phyloP scores from a whole-genome alignment of 1,140 invertebrate genomes.

The Ceratitis capitata region DNA sequence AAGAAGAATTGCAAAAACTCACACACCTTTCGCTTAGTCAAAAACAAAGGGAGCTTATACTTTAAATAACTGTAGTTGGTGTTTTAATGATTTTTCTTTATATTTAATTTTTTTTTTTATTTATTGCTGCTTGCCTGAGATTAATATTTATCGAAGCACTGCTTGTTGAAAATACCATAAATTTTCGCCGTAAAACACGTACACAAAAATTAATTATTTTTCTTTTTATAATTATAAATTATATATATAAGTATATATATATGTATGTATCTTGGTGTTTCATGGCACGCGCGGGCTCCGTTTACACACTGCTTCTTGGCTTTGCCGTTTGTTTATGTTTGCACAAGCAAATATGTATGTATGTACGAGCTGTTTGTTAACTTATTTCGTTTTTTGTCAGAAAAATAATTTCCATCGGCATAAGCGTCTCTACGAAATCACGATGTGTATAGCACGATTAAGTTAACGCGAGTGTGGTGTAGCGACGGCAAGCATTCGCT shows the following conservation, averaged over 20 bases:
- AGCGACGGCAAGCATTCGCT: background rate
- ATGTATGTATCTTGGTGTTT: background rate
- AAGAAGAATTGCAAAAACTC: background rate
- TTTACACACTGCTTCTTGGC: conserved; percentile 4
- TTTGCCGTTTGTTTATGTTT: conserved; percentile 1
- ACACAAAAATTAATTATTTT: background rate
- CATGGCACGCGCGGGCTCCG: background rate
- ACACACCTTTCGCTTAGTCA: too few species aligned
- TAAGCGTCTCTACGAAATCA: background rate
- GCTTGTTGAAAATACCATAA: background rate
- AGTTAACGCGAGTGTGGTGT: background rate
- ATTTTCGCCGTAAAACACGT: background rate
- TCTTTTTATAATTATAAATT: background rate
- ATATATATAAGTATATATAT: background rate
- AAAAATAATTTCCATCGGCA: background rate
- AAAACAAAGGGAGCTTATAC: too few species aligned
- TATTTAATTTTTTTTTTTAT: background rate
- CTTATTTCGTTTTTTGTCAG: background rate
- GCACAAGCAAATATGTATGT: too few species aligned
- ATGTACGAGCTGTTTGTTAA: background rate
- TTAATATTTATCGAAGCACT: background rate
- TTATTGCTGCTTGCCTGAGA: background rate
- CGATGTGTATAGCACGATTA: background rate
- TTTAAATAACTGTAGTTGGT: too few species aligned
- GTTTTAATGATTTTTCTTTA: background rate